Evolutionary conservation across 2,888 invertebrate species (phyloP), one percentile per base, ranked within the genome.

Genomic region (Perithous albicinctus): DNA sequence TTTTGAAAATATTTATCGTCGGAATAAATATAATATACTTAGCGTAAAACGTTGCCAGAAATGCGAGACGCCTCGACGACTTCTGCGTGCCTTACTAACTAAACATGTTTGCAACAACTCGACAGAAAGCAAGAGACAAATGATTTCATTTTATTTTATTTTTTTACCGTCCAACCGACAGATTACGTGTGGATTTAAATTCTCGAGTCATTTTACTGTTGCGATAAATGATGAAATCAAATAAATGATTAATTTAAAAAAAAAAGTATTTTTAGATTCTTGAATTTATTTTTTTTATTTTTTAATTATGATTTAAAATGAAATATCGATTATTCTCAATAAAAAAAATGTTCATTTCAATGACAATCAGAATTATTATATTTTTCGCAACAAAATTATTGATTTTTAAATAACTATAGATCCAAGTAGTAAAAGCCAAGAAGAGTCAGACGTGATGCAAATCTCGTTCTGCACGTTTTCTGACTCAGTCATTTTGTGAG

Each of bases 1-100:
- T 56, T 56, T 56, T 56, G n/a, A 56, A 56, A 56, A 56, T 56
- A 56, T 56, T 56, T 56, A 56, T 56, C n/a, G 56, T 29, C 56
- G 15, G n/a, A 29, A 56, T n/a, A 32, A 56, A 56, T 56, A 51
- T 51, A 20, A 41, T 54, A 56, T n/a, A n/a, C 26, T 26, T 12
- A 0, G 54, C 12, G 29, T 1, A 15, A n/a, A 56, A n/a, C 29
- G 29, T 56, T 56, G 56, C 56, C 56, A 56, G n/a, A 56, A 56
- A 6, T n/a, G 29, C 56, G 32, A 32, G 6, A 56, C 32, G 56
- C 15, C 29, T 56, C 56, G 32, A 56, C 6, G 56, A 56, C 56
- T n/a, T 56, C 32, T 56, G 5, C 15, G 56, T 15, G 29, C 12
- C n/a, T 29, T 29, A n/a, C 3, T 56, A n/a, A 29, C 26, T 32